Base-by-base conservation (phyloP, 1,140 invertebrate genomes). In the Meloidogyne chitwoodi region DNA sequence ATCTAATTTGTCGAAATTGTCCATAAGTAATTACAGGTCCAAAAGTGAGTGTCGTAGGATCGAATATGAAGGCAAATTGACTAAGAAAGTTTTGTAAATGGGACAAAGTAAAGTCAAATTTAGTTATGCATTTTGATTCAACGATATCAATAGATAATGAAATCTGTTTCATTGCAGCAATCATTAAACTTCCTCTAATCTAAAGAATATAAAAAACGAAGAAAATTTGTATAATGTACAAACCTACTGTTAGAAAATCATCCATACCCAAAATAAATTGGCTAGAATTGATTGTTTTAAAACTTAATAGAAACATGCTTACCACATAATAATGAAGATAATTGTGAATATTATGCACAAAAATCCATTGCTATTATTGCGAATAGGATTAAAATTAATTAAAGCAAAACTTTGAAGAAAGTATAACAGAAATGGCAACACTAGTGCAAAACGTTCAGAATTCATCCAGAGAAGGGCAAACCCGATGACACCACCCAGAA, bases 141-240 rank as follows among this genome's bases (percentile, higher is more conserved):
- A 26, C 22, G 41, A 22, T n/a, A 29, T 79, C 77, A 38, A 79
- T 76, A 0, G 77, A 34, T 38, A 79, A 48, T 12, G 77, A 79
- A 26, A 79, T 72, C 44, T 26, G 31, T n/a, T 79, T 79, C 77
- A 79, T 79, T 5, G 77, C 66, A 31, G 77, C 77, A 22, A 79
- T 70, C 77, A 79, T 79, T n/a, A 79, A 34, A 16, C 67, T 48
- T 26, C 77, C 77, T 34, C 77, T 62, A n/a, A 79, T 79, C 66
- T 78, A 64, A 11, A 29, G 26, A 22, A 12, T 4, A 16, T 63
- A 31, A 31, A 8, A 14, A 3, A n/a, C 2, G 2, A 2, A 2
- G 63, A 31, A 29, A 64, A 64, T 64, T 64, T 65, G 2, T 65
- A 14, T 12, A 11, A 10, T n/a, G 14, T 19, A 19, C 14, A 66